These are phyloP conservation scores for Tachysurus vachellii DNA, from an alignment of 2,113 vertebrate species.

Conservation along the genomic window DNA sequence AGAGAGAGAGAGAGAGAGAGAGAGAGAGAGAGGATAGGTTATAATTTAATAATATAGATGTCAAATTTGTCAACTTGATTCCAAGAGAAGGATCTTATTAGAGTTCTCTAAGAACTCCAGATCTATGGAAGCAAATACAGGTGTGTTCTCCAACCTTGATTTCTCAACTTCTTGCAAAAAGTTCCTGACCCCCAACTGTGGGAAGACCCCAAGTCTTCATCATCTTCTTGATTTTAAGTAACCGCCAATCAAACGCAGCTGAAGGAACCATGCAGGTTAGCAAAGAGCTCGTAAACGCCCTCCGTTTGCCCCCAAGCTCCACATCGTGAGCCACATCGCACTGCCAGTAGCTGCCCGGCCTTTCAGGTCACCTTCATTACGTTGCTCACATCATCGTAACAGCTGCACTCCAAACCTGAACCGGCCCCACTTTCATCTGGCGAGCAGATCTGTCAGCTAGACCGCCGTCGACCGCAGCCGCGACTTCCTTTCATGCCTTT, in stretches of 20 bases:
- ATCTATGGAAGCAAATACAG: neutral
- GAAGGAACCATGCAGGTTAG: neutral
- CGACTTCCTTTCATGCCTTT: neutral
- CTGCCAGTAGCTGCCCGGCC: neutral
- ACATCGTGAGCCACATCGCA: neutral
- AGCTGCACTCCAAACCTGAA: slow-evolving; percentile 1
- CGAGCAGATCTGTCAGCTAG: neutral
- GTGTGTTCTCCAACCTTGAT: neutral
- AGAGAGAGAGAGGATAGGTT: neutral
- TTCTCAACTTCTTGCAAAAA: neutral
- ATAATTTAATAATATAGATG: no score
- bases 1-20: neutral
- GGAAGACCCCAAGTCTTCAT: neutral
- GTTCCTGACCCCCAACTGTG: neutral
- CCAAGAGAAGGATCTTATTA: no score
- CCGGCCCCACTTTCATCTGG: slow-evolving; percentile 13
- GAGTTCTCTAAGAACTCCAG: neutral
- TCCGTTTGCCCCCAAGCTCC: neutral
- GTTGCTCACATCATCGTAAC: slow-evolving; percentile 5
- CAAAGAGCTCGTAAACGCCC: neutral
- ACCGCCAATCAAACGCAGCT: neutral
- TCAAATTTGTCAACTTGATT: no score
- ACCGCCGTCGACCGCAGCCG: slow-evolving; percentile 2
- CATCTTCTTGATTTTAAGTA: neutral
- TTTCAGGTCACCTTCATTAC: slow-evolving; percentile 27